A percentile compares a stretch with the other conserved stretches of the same genome.
These are phyloP conservation scores for Chelidonichthys spinosus DNA, from an alignment of 2,797 vertebrate genomes.

Conservation along the genomic window DNA sequence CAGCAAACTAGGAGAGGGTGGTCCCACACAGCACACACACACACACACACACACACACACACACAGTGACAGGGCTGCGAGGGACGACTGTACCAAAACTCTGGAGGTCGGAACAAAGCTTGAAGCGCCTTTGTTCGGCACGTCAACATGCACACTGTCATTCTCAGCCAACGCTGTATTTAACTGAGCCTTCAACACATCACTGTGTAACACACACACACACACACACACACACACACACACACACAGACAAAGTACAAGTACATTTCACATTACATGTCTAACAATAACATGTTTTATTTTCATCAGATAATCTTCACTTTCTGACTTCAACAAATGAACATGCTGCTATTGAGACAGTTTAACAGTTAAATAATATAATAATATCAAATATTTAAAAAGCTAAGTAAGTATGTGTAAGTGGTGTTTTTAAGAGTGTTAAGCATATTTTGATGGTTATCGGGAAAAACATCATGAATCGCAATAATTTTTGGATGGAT, in stretches of 20 bases:
- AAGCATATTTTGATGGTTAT: too few species aligned
- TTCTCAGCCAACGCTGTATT: constrained; percentile 6
- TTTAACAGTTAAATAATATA: too few species aligned
- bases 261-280: too few species aligned
- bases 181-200: constrained; percentile 10
- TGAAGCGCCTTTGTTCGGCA: constrained; percentile 40
- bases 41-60: constrained; percentile 3
- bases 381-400: too few species aligned
- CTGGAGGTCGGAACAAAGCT: constrained; percentile 55
- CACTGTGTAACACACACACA: neutral
- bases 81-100: constrained; percentile 43
- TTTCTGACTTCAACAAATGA: too few species aligned
- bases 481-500: too few species aligned
- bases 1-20: neutral
- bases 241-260: neutral
- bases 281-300: too few species aligned
- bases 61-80: constrained; percentile 34
- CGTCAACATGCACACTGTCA: constrained; percentile 8
- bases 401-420: too few species aligned
- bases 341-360: too few species aligned
- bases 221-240: neutral
- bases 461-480: too few species aligned
- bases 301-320: too few species aligned
- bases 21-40: constrained; percentile 2
- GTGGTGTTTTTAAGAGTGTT: too few species aligned